Evolutionary conservation across 2,888 invertebrate species (phyloP).

Genomic region (Hemithea aestivaria): DNA sequence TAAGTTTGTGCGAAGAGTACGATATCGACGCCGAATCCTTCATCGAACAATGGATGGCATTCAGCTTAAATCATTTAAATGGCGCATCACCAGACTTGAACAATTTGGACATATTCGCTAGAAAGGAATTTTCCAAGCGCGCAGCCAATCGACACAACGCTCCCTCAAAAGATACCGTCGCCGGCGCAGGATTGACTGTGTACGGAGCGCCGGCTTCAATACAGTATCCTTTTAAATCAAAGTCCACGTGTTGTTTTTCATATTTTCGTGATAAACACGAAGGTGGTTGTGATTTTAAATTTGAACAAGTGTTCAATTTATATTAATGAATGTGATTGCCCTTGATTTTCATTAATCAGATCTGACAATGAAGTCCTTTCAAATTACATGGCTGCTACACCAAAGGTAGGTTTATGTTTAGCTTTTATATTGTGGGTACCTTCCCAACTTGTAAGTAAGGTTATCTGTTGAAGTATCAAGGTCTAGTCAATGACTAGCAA

Average conservation of each 20-base stretch:
- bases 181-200: conserved; percentile 61
- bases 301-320: too few species aligned
- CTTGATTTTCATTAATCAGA: conserved; percentile 37
- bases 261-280: conserved; percentile 15
- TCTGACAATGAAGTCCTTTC: conserved; percentile 67
- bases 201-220: conserved; percentile 51
- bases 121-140: conserved; percentile 81
- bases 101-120: conserved; percentile 80
- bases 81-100: conserved; percentile 81
- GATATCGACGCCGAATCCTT: conserved; percentile 83
- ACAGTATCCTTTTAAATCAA: conserved; percentile 67
- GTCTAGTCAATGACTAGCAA: too few species aligned
- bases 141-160: conserved; percentile 52
- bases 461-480: conserved; percentile 1
- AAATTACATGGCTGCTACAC: conserved; percentile 62
- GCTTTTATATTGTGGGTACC: conserved; percentile 2
- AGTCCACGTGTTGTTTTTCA: conserved; percentile 50
- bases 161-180: conserved; percentile 54
- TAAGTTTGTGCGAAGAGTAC: conserved; percentile 82
- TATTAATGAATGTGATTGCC: conserved; percentile 6
- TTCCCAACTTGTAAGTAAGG: conserved; percentile 15
- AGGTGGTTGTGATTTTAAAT: conserved; percentile 18
- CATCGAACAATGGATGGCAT: conserved; percentile 89
- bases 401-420: conserved; percentile 54
- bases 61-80: conserved; percentile 81